Conservation (phyloP, 2,888 invertebrate species). For the Aporophyla nigra region DNA sequence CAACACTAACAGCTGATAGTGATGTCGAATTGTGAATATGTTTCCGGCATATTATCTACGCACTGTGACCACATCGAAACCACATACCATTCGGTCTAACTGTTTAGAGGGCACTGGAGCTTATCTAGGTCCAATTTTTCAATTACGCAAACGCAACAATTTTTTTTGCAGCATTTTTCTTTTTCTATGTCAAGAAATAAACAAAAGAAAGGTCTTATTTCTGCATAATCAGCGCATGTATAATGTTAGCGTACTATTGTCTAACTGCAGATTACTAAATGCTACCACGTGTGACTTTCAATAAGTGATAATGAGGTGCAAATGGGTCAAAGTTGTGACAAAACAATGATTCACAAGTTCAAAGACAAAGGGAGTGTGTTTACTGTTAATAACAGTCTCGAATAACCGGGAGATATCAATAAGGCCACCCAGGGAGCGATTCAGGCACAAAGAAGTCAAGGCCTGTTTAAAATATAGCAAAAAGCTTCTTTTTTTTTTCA, state of each 20-base stretch:
- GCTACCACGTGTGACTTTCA: conserved; percentile 24
- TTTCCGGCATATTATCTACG: conserved; percentile 58
- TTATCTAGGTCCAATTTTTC: background rate
- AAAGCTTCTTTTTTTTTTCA: background rate
- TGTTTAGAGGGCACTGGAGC: background rate
- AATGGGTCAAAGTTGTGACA: conserved; percentile 54
- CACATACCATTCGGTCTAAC: conserved; percentile 6
- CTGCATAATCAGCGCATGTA: background rate
- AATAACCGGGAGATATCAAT: background rate
- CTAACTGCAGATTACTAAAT: conserved; percentile 14
- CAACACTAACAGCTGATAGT: conserved; percentile 59
- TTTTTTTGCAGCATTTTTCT: background rate
- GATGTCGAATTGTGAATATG: conserved; percentile 36
- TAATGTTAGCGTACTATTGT: background rate
- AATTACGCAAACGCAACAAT: background rate
- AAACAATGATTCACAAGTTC: conserved; percentile 57
- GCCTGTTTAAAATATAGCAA: too few relatives aligned
- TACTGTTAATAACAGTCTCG: background rate
- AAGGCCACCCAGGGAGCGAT: background rate
- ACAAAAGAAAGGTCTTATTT: conserved; percentile 1
- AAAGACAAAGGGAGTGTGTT: conserved; percentile 50
- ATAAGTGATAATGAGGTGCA: conserved; percentile 47
- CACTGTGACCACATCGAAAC: conserved; percentile 34
- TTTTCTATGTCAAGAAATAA: background rate
- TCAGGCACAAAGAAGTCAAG: background rate